Percentiles rank a stretch among this genome's conserved stretches.
These are phyloP conservation scores for Xenopus laevis DNA, from an alignment of 2,113 vertebrate genomes.

Conservation along the genomic window DNA sequence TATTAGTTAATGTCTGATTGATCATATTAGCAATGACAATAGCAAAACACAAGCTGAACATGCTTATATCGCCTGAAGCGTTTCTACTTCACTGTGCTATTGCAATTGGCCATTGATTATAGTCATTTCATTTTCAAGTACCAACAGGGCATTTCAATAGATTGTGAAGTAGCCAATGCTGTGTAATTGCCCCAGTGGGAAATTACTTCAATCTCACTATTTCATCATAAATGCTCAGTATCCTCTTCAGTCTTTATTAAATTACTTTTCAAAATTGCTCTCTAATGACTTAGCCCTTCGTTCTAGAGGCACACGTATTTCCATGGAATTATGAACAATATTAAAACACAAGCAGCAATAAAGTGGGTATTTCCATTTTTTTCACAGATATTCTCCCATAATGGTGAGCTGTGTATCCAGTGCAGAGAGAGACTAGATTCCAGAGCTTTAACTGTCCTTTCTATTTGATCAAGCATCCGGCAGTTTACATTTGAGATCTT, in stretches of 20 bases:
- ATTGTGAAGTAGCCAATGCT: background rate
- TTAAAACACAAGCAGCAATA: background rate
- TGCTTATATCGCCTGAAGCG: background rate
- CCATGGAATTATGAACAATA: background rate
- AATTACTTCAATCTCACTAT: background rate
- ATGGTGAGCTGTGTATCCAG: too few species aligned
- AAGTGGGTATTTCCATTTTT: background rate
- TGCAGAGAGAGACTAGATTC: too few species aligned
- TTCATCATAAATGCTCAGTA: background rate
- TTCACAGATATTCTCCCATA: too few species aligned
- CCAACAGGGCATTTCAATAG: background rate
- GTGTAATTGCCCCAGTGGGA: background rate
- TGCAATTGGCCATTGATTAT: background rate
- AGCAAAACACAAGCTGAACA: background rate
- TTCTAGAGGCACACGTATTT: background rate
- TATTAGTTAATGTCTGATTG: background rate
- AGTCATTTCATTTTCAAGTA: background rate
- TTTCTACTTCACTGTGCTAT: background rate
- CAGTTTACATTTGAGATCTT: slow-evolving; percentile 37
- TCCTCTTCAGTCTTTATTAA: background rate
- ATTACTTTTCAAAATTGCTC: background rate
- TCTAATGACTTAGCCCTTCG: background rate
- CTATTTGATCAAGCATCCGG: slow-evolving; percentile 13
- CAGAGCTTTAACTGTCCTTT: too few species aligned
- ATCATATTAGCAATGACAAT: background rate